Percentiles rank a stretch among this genome's conserved stretches.
Conservation (phyloP, 2,797 vertebrate species). For the Gallirallus australis region DNA sequence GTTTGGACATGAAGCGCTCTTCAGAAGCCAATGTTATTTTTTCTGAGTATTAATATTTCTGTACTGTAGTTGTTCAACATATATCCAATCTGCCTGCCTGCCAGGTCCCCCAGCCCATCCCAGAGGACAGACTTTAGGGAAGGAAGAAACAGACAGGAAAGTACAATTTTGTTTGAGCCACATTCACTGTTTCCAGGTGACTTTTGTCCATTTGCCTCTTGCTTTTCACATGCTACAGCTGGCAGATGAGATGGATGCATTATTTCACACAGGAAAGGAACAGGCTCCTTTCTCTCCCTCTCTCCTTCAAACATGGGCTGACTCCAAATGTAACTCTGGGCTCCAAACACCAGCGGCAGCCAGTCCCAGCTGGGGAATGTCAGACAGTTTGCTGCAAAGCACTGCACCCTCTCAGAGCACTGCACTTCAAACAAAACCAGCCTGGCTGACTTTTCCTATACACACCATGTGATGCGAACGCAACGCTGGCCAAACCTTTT, state of each 20-base stretch:
- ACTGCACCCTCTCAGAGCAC: neutral
- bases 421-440: slow-evolving; percentile 60
- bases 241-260: neutral
- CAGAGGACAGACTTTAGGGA: neutral
- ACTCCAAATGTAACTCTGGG: slow-evolving; percentile 25
- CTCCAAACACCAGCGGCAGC: neutral
- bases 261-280: slow-evolving; percentile 22
- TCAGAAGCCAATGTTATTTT: slow-evolving; percentile 26
- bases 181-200: slow-evolving; percentile 35
- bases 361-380: slow-evolving; percentile 54
- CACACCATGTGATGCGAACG: neutral
- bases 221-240: slow-evolving; percentile 28
- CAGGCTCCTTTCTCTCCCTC: slow-evolving; percentile 21
- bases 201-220: slow-evolving; percentile 3
- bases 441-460: slow-evolving; percentile 5
- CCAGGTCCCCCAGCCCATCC: neutral
- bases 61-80: slow-evolving; percentile 8
- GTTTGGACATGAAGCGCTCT: neutral
- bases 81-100: neutral
- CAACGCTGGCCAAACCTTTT: neutral
- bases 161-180: neutral
- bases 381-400: slow-evolving; percentile 13
- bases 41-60: slow-evolving; percentile 21
- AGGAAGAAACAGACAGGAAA: slow-evolving; percentile 16
- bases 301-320: slow-evolving; percentile 26